phyloP scores from a whole-genome alignment of 1,140 invertebrate species.

The Leucophenga varia region DNA sequence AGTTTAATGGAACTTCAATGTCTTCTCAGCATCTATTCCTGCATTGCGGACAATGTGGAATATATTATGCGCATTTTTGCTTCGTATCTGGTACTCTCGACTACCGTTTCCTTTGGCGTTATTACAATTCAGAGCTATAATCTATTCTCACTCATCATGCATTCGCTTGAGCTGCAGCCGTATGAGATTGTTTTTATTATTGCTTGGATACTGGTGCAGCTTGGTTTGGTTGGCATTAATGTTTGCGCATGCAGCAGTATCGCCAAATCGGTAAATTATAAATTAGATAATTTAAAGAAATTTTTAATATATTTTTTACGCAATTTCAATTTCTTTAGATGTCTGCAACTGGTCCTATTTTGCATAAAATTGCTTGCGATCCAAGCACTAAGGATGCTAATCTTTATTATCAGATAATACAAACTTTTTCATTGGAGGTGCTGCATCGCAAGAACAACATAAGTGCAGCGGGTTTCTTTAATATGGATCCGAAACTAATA shows the following conservation, averaged over 20 bases:
- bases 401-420: slow-evolving; percentile 9
- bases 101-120: slow-evolving; percentile 12
- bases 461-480: slow-evolving; percentile 21
- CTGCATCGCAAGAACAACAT: slow-evolving; percentile 16
- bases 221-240: slow-evolving; percentile 13
- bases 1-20: slow-evolving; percentile 1
- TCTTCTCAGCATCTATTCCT: slow-evolving; percentile 14
- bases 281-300: neutral
- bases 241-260: slow-evolving; percentile 10
- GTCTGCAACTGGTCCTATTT: slow-evolving; percentile 8
- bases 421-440: slow-evolving; percentile 21
- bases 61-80: slow-evolving; percentile 13
- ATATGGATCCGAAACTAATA: slow-evolving; percentile 19
- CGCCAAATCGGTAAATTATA: slow-evolving; percentile 9
- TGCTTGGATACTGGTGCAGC: slow-evolving; percentile 19
- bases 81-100: slow-evolving; percentile 14
- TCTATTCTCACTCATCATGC: slow-evolving; percentile 12
- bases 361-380: slow-evolving; percentile 11
- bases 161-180: slow-evolving; percentile 3
- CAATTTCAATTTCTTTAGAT: slow-evolving; percentile 7
- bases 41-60: slow-evolving; percentile 9
- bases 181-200: slow-evolving; percentile 10
- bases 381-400: neutral
- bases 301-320: neutral
- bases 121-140: slow-evolving; percentile 22